phyloP scores from a whole-genome alignment of 2,113 vertebrate species.

The Lutjanus erythropterus region DNA sequence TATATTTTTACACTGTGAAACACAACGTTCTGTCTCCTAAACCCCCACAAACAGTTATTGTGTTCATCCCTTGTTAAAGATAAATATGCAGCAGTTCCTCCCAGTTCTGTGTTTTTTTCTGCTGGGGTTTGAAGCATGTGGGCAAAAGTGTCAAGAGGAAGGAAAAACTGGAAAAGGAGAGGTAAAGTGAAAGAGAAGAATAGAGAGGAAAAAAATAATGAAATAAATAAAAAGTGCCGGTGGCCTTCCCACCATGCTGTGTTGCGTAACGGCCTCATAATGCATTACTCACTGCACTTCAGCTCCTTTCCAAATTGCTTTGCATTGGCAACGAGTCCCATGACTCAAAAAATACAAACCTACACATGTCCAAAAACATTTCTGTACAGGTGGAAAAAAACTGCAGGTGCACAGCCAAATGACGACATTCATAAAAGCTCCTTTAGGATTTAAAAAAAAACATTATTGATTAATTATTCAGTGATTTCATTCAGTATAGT shows the following conservation, averaged over 20 bases:
- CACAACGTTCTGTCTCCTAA: no score
- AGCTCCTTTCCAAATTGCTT: slow-evolving; percentile 8
- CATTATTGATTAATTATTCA: no score
- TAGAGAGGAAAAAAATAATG: not conserved
- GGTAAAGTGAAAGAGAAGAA: no score
- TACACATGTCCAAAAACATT: not conserved
- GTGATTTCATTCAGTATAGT: no score
- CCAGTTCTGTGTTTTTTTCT: no score
- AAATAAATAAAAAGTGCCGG: not conserved
- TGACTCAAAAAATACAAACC: slow-evolving; percentile 6
- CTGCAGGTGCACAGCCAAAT: no score
- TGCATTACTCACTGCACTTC: slow-evolving; percentile 54
- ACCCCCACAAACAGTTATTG: no score
- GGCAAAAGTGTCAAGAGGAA: not conserved
- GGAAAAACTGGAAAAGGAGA: not conserved
- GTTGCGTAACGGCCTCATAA: slow-evolving; percentile 54
- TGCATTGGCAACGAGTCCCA: slow-evolving; percentile 7
- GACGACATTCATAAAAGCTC: no score
- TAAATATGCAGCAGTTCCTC: no score
- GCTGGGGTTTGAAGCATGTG: no score
- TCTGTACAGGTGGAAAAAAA: not conserved
- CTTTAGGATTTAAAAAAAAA: no score
- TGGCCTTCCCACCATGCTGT: slow-evolving; percentile 28
- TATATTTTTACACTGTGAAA: no score
- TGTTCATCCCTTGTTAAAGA: not conserved